Evolutionary conservation across 1,140 invertebrate species (phyloP).

Genomic region (Drosophila persimilis): DNA sequence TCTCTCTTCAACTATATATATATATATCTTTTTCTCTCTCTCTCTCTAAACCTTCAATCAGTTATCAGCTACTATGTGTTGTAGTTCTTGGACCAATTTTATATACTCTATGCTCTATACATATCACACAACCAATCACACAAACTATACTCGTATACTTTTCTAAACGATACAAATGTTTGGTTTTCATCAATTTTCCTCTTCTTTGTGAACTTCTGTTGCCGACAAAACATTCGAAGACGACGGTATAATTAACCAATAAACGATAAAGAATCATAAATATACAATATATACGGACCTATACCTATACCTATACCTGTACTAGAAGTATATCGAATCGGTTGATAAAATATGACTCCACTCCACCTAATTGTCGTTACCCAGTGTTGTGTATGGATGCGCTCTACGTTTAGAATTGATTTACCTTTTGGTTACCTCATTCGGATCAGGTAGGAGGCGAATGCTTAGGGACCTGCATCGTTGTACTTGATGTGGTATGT

Average conservation of each 20-base stretch:
- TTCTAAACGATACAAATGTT: conserved; percentile 4
- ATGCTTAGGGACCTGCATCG: conserved; percentile 32
- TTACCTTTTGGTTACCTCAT: conserved; percentile 28
- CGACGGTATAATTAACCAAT: conserved; percentile 37
- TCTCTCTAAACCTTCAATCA: conserved; percentile 52
- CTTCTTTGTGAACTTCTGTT: conserved; percentile 29
- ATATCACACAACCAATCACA: conserved; percentile 1
- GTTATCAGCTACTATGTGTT: conserved; percentile 64
- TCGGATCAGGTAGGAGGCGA: conserved; percentile 35
- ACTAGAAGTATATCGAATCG: conserved; percentile 13
- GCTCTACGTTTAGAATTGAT: conserved; percentile 34
- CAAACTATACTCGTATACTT: conserved; percentile 6
- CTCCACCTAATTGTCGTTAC: conserved; percentile 26
- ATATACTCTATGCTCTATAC: conserved; percentile 11
- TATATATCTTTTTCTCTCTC: conserved; percentile 29
- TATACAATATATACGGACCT: conserved; percentile 16
- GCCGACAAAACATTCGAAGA: conserved; percentile 26
- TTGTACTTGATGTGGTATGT: conserved; percentile 25
- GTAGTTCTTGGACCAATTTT: conserved; percentile 56
- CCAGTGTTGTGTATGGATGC: conserved; percentile 61
- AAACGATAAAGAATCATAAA: conserved; percentile 32
- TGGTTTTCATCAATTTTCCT: conserved; percentile 30
- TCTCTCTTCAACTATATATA: conserved; percentile 23
- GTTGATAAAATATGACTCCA: conserved; percentile 15
- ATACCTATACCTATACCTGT: conserved; percentile 6